Percentiles rank a stretch among this genome's conserved stretches.
Evolutionary conservation across 2,797 vertebrate genomes (phyloP).

Genomic region (Eremophila alpestris): DNA sequence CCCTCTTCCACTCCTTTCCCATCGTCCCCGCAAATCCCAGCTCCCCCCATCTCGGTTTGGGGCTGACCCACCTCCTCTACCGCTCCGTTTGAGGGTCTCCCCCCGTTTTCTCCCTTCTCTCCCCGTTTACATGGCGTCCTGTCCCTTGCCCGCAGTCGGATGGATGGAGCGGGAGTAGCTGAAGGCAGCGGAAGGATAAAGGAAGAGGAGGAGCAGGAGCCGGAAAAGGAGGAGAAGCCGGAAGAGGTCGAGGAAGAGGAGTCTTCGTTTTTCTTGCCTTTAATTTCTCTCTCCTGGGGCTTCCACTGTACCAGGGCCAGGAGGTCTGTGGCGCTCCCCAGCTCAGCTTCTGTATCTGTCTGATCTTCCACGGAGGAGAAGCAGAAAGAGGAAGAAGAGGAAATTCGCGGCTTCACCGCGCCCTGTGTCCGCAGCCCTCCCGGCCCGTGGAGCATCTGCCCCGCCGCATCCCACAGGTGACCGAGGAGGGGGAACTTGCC

Average conservation of each 20-base stretch:
- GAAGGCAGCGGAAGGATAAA: neutral
- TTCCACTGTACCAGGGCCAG: neutral
- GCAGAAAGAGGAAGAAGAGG: neutral
- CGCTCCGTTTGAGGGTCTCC: neutral
- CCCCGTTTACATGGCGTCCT: neutral
- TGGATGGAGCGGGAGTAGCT: neutral
- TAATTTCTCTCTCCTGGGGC: neutral
- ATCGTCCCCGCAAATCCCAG: neutral
- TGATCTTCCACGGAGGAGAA: neutral
- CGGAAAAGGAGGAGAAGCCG: neutral
- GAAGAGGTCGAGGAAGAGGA: fast-evolving
- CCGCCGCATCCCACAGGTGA: neutral
- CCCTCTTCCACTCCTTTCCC: neutral
- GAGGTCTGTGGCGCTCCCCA: too few species aligned
- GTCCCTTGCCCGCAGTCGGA: too few species aligned
- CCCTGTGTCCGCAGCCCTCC: neutral
- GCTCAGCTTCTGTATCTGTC: neutral
- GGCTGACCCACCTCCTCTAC: neutral
- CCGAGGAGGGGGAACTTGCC: neutral
- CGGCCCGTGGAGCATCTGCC: neutral
- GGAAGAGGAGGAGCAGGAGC: neutral
- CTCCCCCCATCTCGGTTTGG: neutral
- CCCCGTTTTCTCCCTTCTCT: too few species aligned
- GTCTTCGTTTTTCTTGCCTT: neutral
- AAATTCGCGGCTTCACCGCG: neutral